phyloP scores from a whole-genome alignment of 2,797 vertebrate genomes.

The Pristis pectinata region DNA sequence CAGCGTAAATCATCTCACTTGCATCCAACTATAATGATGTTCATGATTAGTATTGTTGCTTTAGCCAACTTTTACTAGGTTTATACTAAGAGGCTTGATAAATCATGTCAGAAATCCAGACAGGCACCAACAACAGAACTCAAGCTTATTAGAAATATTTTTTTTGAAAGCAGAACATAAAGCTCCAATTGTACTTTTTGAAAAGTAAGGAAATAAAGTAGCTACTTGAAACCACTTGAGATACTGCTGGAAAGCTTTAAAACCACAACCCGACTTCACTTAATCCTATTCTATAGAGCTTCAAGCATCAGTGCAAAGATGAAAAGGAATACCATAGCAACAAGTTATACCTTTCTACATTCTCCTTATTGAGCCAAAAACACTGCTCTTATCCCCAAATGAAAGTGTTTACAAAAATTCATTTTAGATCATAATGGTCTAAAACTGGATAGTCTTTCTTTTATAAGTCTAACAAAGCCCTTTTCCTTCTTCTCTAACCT shows the following conservation, averaged over 20 bases:
- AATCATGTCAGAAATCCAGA: neutral
- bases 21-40: neutral
- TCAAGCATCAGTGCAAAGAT: neutral
- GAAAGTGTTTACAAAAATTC: slow-evolving; percentile 50
- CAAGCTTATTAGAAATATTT: neutral
- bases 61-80: neutral
- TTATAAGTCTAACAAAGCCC: slow-evolving; percentile 46
- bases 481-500: neutral
- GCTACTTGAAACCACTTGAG: neutral
- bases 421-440: slow-evolving; percentile 48
- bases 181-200: neutral
- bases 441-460: slow-evolving; percentile 44
- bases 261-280: slow-evolving; percentile 44
- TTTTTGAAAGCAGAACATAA: neutral
- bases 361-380: slow-evolving; percentile 48
- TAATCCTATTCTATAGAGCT: slow-evolving; percentile 41
- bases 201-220: neutral
- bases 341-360: slow-evolving; percentile 42
- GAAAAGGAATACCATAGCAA: slow-evolving; percentile 48
- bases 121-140: neutral
- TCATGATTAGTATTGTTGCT: neutral
- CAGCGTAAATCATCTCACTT: neutral
- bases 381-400: slow-evolving; percentile 46
- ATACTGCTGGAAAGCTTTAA: slow-evolving; percentile 42
- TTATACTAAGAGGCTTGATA: neutral